Base-by-base conservation (phyloP, 2,797 vertebrate genomes). In the Picus viridis region DNA sequence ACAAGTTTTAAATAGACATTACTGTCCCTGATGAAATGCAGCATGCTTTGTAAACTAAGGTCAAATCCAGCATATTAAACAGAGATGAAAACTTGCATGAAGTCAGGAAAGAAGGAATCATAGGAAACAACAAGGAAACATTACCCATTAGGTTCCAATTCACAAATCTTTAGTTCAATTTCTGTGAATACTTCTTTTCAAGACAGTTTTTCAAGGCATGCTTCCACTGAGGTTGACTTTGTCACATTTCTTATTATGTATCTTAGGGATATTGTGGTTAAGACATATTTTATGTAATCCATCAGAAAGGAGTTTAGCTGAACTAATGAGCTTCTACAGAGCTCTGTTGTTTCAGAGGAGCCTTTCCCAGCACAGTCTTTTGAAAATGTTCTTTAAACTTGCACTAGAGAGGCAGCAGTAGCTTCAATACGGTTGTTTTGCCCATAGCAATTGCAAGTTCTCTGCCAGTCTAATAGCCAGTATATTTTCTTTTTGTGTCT, bases 121-220 rank as follows among this genome's bases (percentile, higher is more conserved):
- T 8, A 32, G 14, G 34, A 56, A 7, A 64, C 41, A 57, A 19
- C 41, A 27, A 77, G 45, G 71, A 81, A 84, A 64, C 14, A 56
- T 47, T 23, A 47, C 7, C 16, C 26, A 4, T 56, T 65, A n/a
- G 7, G 7, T 62, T 56, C 11, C 17, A 82, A 22, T 30, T 45
- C 7, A 27, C 45, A 81, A n/a, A 47, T 17, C n/a, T 49, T 49
- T 18, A 56, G 7, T 2, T 1, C 19, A 26, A 29, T 22, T 83
- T 15, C 77, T 47, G 29, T 0, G 0, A 45, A 45, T 0, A 1
- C 19, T 61, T 49, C 26, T 53, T 71, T 43, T 64, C 39, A 57
- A 58, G 32, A 64, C 41, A 23, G 47, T 23, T 22, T 49, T 49
- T 49, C 20, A 22, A 49, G 11, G 20, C 12, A 27, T 5, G 3